Evolutionary conservation across 2,113 vertebrate species (phyloP), one percentile per base, ranked within the genome.

Genomic region (Phaethon lepturus): DNA sequence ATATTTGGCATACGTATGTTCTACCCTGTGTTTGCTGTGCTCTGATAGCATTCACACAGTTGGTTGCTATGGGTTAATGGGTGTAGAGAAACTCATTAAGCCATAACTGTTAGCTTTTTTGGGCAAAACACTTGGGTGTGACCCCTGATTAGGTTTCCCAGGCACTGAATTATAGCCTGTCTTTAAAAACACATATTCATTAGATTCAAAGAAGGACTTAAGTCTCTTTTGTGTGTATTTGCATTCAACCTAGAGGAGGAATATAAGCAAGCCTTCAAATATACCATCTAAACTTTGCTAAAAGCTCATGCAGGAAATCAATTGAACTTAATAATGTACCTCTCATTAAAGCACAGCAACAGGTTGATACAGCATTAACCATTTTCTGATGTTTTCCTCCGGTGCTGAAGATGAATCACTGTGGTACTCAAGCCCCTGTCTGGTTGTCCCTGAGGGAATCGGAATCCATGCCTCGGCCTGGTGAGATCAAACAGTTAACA

Each of bases 361-460:
- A 72, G 33, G 63, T 52, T 69, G 50, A 52, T 55, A 15, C 2
- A 55, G 23, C 40, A 26, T 78, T 93, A 92, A 97, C 55, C 13
- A 17, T 82, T 92, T 96, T 86, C 50, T 92, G 42, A 6, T 85
- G 44, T 81, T 92, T 94, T 95, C 86, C 68, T 88, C 49, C 79
- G 62, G 23, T 83, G 58, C 58, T 80, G 82, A 97, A 99, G 99
- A 98, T 99, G 95, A 99, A 99, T 97, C 99, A 95, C 90, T 99
- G 99, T 92, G 99, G 99, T 68, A 99, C 99, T 23, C 99, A 99
- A 96, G 99, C 98, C 29, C 99, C 99, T 1, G 97, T 99, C 26
- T 99, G 99, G 99, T 96, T 99, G 55, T 99, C 98, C 55, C 97
- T 99, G 94, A 93, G 89, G 14, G 98, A 98, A 3, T 98, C 98